Evolutionary conservation across 2,888 invertebrate species (phyloP).

Genomic region (Acanthosepion lycidas): DNA sequence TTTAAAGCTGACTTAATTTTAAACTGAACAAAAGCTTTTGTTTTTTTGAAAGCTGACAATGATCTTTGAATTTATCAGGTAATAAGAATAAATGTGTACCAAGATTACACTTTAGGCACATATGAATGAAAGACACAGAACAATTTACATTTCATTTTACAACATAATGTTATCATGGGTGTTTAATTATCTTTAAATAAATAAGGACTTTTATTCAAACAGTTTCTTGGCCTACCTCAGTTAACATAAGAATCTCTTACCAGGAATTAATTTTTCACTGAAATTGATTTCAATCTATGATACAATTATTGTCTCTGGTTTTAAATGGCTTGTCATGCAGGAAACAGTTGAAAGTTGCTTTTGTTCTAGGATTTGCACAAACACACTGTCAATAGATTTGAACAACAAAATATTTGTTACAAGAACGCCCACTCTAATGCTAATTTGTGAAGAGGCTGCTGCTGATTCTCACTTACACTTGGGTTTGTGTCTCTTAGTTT

Average conservation of each 20-base stretch:
- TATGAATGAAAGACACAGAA: not conserved
- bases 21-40: not conserved
- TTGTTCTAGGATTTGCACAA: not conserved
- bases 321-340: not conserved
- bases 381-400: not conserved
- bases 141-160: not conserved
- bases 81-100: not conserved
- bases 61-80: not conserved
- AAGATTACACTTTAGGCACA: not conserved
- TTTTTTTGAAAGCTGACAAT: not conserved
- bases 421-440: not conserved
- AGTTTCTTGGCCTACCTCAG: not conserved
- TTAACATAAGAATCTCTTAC: not conserved
- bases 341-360: not conserved
- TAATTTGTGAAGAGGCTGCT: not conserved
- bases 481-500: too few species aligned
- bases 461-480: not conserved
- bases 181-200: not conserved
- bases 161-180: too few species aligned
- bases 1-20: not conserved
- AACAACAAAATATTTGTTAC: not conserved
- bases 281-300: not conserved
- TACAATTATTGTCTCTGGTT: not conserved
- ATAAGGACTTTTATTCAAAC: not conserved
- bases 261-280: not conserved